Percentiles rank a stretch among this genome's conserved stretches.
These are phyloP conservation scores for Chitala chitala DNA, from an alignment of 2,113 vertebrate species.

Conservation along the genomic window DNA sequence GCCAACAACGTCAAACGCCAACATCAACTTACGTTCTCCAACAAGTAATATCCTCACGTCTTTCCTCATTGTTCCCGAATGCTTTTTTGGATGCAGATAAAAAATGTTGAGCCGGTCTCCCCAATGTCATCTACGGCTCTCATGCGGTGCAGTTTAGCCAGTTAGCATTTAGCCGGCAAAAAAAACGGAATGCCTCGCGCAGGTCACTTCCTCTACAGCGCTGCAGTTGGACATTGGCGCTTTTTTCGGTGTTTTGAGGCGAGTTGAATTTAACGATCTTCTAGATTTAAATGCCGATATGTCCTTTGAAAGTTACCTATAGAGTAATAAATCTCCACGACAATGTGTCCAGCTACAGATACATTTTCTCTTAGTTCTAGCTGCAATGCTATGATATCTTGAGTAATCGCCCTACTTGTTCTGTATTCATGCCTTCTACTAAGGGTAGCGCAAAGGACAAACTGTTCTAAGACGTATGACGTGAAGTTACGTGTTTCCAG, in stretches of 20 bases:
- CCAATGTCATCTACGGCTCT: conserved; percentile 45
- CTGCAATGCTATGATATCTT: conserved; percentile 2
- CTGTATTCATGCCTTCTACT: conserved; percentile 36
- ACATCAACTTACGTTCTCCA: conserved; percentile 80
- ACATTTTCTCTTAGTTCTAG: not conserved
- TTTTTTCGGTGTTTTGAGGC: not conserved
- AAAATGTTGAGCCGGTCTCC: conserved; percentile 8
- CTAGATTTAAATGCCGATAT: not conserved
- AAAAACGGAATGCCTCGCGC: conserved; percentile 4
- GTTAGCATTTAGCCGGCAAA: conserved; percentile 14
- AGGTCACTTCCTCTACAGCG: conserved; percentile 21
- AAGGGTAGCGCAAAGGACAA: conserved; percentile 41
- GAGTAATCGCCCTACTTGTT: not conserved
- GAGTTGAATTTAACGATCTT: not conserved
- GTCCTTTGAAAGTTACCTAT: too few relatives aligned
- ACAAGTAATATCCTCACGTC: conserved; percentile 91
- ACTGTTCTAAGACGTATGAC: not conserved
- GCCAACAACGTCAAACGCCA: not conserved
- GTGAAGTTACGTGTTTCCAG: not conserved
- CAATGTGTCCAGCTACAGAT: not conserved
- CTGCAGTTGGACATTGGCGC: not conserved
- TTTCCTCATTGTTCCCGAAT: conserved; percentile 77
- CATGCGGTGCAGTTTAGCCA: conserved; percentile 20
- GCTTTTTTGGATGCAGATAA: conserved; percentile 15
- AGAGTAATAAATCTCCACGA: not conserved